A percentile compares a stretch with the other conserved stretches of the same genome.
phyloP scores from a whole-genome alignment of 2,797 vertebrate species.

The Acrossocheilus wenchowensis region DNA sequence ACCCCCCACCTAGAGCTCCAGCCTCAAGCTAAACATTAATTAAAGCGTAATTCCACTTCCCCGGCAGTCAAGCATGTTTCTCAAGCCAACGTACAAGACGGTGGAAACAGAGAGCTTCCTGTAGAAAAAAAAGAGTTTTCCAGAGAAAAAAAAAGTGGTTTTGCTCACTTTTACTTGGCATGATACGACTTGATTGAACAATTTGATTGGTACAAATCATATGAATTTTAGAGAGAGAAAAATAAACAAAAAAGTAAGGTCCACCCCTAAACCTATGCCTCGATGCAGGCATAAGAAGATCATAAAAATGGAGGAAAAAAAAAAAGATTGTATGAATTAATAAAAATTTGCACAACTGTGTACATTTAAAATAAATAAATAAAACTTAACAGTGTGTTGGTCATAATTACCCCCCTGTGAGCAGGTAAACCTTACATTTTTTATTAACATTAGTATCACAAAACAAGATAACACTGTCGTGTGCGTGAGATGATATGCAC shows the following conservation, averaged over 20 bases:
- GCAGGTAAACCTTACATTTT: not conserved
- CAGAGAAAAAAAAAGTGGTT: not conserved
- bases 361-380: not conserved
- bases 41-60: conserved; percentile 49
- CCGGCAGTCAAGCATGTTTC: conserved; percentile 5
- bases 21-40: conserved; percentile 51
- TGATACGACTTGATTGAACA: not conserved
- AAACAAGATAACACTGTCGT: not conserved
- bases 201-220: not conserved
- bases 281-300: too few species aligned
- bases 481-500: not conserved
- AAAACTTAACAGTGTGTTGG: not conserved
- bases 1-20: conserved; percentile 18
- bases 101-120: conserved; percentile 23
- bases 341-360: too few species aligned
- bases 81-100: conserved; percentile 1
- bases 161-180: not conserved
- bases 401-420: not conserved
- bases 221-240: not conserved
- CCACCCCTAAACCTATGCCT: too few species aligned
- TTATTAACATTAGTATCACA: not conserved
- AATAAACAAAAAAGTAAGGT: too few species aligned
- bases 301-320: too few species aligned
- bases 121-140: not conserved
- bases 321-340: too few species aligned